Conservation (phyloP, 2,797 vertebrate species). For the Labroides dimidiatus region DNA sequence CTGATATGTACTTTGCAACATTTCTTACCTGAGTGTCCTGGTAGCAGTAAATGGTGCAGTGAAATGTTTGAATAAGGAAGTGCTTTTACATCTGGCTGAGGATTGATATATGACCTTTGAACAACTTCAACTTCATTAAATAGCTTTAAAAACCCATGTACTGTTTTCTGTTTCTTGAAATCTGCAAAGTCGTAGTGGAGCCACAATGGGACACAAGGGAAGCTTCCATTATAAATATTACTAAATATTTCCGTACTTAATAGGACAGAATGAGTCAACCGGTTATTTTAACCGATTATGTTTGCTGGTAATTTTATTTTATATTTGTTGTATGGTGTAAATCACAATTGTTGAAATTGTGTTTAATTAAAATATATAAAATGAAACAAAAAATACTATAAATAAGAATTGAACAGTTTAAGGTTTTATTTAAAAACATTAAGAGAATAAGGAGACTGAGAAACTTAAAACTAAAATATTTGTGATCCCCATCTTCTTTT, state of each 20-base stretch:
- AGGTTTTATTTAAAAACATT: too few species aligned
- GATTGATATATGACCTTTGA: not conserved
- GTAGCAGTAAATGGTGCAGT: not conserved
- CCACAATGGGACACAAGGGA: not conserved
- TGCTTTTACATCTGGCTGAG: not conserved
- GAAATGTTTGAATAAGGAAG: not conserved
- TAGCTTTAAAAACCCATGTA: constrained; percentile 13
- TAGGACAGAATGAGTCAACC: not conserved
- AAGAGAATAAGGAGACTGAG: too few species aligned
- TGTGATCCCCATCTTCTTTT: too few species aligned
- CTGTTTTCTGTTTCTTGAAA: not conserved
- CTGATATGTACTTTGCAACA: not conserved
- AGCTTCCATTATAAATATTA: not conserved
- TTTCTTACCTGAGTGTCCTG: constrained; percentile 13
- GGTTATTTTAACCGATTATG: too few species aligned
- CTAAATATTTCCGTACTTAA: too few species aligned
- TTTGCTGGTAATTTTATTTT: too few species aligned
- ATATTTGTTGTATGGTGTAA: too few species aligned
- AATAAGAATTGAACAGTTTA: too few species aligned
- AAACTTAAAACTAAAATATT: too few species aligned
- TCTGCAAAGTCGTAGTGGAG: not conserved
- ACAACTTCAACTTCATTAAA: constrained; percentile 29
- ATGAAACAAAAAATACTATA: too few species aligned
- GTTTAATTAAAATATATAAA: too few species aligned
- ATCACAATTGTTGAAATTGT: too few species aligned